A percentile compares a stretch with the other conserved stretches of the same genome.
Evolutionary conservation across 2,888 invertebrate species (phyloP).

Genomic region (Leptinotarsa peninsularis): DNA sequence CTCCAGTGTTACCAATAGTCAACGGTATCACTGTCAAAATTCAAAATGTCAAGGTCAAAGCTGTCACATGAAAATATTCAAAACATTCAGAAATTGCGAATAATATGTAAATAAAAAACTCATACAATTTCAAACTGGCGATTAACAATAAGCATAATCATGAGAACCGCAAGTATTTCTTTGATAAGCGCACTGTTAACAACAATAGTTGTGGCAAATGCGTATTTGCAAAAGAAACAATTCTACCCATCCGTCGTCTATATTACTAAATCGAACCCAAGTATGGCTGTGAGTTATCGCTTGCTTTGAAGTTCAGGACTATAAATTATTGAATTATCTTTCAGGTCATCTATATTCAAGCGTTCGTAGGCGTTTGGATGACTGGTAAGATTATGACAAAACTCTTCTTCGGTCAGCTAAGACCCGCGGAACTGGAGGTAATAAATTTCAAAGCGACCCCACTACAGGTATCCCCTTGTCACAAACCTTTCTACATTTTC

Average conservation of each 20-base stretch:
- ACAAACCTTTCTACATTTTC: constrained; percentile 56
- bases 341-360: constrained; percentile 97
- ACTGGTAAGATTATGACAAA: constrained; percentile 92
- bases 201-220: constrained; percentile 93
- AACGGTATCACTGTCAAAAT: too few species aligned
- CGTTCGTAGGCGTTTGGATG: constrained; percentile 92
- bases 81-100: background rate
- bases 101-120: background rate
- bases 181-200: constrained; percentile 87
- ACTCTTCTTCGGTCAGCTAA: constrained; percentile 93
- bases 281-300: constrained; percentile 93
- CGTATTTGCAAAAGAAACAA: constrained; percentile 98
- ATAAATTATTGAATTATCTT: constrained; percentile 58
- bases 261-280: constrained; percentile 98
- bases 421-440: constrained; percentile 69
- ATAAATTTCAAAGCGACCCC: background rate
- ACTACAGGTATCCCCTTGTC: background rate
- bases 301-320: background rate
- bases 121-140: background rate
- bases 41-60: background rate
- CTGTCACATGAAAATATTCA: background rate
- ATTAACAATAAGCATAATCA: constrained; percentile 54
- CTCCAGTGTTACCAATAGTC: too few species aligned
- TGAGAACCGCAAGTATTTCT: constrained; percentile 82
- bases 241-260: constrained; percentile 99